Percentiles rank a stretch among this genome's conserved stretches.
Conservation (phyloP, 2,113 vertebrate genomes). For the Edolisoma coerulescens region DNA sequence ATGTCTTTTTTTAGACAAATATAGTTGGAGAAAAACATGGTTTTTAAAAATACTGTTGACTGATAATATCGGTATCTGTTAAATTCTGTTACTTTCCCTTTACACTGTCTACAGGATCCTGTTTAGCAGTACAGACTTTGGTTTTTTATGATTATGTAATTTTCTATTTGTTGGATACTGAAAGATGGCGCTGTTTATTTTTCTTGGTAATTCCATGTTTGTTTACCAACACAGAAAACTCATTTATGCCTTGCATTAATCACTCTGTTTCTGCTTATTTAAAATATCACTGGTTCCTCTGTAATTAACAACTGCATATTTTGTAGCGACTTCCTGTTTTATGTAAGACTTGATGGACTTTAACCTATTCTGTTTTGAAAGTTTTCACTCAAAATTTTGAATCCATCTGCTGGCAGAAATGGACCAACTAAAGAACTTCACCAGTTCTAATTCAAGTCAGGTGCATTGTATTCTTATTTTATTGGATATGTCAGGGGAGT, state of each 20-base stretch:
- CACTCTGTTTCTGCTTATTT: background rate
- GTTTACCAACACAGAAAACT: background rate
- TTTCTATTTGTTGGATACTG: background rate
- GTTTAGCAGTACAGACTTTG: background rate
- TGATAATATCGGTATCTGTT: background rate
- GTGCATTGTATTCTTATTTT: background rate
- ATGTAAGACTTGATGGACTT: background rate
- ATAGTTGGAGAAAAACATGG: accelerated
- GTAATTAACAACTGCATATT: background rate
- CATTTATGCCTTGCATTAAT: background rate
- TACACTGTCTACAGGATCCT: background rate
- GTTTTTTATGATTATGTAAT: background rate
- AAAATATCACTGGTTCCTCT: background rate
- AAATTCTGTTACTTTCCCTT: background rate
- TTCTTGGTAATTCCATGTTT: background rate
- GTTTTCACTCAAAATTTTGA: background rate
- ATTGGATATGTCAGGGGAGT: background rate
- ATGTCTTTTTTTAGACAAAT: background rate
- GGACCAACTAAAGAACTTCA: background rate
- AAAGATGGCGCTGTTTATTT: background rate
- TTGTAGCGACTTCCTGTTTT: background rate
- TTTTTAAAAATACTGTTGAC: background rate
- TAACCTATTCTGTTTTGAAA: background rate
- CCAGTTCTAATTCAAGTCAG: background rate
- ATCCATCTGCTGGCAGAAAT: background rate